Evolutionary conservation across 2,113 vertebrate genomes (phyloP).

Genomic region (Donacobius atricapilla): DNA sequence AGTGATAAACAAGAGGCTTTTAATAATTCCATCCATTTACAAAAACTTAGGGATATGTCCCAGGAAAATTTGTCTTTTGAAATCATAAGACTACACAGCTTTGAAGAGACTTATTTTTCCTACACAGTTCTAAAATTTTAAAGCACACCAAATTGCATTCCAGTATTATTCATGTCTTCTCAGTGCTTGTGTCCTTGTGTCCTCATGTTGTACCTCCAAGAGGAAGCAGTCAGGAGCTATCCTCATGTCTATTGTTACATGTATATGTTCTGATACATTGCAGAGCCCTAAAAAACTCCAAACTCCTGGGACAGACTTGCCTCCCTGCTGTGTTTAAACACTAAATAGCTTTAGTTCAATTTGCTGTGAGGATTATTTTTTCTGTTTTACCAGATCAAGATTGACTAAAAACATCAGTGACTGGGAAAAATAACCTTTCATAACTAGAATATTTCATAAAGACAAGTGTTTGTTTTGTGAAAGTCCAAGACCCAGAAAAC

Average conservation of each 20-base stretch:
- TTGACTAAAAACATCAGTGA: neutral
- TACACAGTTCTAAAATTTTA: neutral
- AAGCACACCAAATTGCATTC: neutral
- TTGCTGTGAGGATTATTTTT: neutral
- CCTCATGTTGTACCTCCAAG: neutral
- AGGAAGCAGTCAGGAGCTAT: neutral
- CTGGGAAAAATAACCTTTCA: slow-evolving; percentile 15
- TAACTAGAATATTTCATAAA: slow-evolving; percentile 27
- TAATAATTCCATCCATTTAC: neutral
- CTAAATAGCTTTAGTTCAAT: neutral
- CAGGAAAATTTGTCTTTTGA: neutral
- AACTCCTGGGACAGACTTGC: neutral
- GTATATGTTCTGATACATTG: neutral
- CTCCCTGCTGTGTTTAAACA: slow-evolving; percentile 12
- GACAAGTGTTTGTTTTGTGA: slow-evolving; percentile 16
- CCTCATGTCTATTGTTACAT: neutral
- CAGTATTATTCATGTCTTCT: neutral
- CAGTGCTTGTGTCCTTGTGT: neutral
- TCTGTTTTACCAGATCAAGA: neutral
- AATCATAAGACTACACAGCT: neutral
- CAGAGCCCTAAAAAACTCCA: neutral
- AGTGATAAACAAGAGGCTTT: neutral
- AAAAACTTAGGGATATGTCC: neutral
- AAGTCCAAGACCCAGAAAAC: slow-evolving; percentile 13
- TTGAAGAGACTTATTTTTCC: neutral